Evolutionary conservation across 2,113 vertebrate genomes (phyloP), one percentile per base, ranked within the genome.

Genomic region (Neoarius graeffei): DNA sequence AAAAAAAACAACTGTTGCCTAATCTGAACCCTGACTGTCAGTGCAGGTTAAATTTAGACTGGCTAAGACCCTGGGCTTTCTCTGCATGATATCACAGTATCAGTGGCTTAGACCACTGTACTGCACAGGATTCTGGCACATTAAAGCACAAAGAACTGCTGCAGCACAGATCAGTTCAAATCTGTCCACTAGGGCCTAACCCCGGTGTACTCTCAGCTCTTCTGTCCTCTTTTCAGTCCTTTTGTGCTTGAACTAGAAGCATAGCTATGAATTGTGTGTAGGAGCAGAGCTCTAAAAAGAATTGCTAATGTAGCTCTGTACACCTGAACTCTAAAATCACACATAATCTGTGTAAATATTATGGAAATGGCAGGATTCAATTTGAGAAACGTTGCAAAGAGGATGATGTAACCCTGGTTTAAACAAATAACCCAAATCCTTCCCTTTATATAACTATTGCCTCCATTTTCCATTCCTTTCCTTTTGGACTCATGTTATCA

Each of bases 1-100:
- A 7, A 25, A 23, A 27, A 86, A 7, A 25, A 23, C 17, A 86
- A 77, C 80, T 83, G 81, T 62, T 64, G 7, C 30, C 84, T 93
- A 93, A 93, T 93, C 87, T 90, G 84, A 89, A 81, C 42, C 84
- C 88, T 86, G 85, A 35, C 88, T 89, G 80, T 91, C 86, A 89
- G 85, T 77, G 13, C 79, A 67, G 30, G 27, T 91, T 92, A 92
- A 88, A 90, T 92, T 92, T 94, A 91, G 91, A 50, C 81, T 35
- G 73, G 66, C 87, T 88, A 92, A 91, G 81, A 74, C 85, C 42
- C 89, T 35, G 83, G 73, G 56, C 56, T 76, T 90, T 89, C 90
- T 77, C 57, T 57, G 71, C 30, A 57, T 66, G 48, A 81, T 74
- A 90, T 87, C 85, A 90, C 56, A 88, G 67, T 54, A 56, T 42